Conservation (phyloP, 2,113 vertebrate genomes). For the Crocuta crocuta region DNA sequence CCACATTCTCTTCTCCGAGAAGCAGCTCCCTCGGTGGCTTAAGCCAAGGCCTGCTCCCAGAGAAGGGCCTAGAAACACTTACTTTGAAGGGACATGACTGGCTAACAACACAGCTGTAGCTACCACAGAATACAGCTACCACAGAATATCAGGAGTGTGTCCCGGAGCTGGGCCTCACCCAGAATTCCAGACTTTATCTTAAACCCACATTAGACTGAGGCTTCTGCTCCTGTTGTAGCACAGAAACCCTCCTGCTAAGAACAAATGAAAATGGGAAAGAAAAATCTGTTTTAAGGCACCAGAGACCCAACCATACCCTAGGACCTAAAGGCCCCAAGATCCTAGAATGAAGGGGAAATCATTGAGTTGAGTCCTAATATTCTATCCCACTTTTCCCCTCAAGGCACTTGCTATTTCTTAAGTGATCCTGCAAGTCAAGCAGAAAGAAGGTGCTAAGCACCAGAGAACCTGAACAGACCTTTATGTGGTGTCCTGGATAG, state of each 20-base stretch:
- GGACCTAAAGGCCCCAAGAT: neutral
- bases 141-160: neutral
- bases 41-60: neutral
- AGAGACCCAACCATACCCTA: neutral
- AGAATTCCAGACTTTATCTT: constrained; percentile 28
- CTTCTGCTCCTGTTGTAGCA: neutral
- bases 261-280: neutral
- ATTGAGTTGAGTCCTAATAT: neutral
- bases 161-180: neutral
- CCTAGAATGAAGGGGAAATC: neutral
- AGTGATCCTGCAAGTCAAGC: neutral
- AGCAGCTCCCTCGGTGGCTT: neutral
- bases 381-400: neutral
- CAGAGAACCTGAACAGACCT: neutral
- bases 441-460: neutral
- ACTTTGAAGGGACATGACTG: neutral
- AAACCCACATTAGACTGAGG: neutral
- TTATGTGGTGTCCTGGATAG: neutral
- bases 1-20: neutral
- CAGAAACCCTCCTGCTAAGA: neutral
- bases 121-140: neutral
- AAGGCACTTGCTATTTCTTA: neutral
- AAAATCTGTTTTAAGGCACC: neutral
- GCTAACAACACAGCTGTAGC: neutral
- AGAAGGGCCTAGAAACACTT: constrained; percentile 8